phyloP scores from a whole-genome alignment of 2,797 vertebrate genomes.

The Distichodus sexfasciatus region DNA sequence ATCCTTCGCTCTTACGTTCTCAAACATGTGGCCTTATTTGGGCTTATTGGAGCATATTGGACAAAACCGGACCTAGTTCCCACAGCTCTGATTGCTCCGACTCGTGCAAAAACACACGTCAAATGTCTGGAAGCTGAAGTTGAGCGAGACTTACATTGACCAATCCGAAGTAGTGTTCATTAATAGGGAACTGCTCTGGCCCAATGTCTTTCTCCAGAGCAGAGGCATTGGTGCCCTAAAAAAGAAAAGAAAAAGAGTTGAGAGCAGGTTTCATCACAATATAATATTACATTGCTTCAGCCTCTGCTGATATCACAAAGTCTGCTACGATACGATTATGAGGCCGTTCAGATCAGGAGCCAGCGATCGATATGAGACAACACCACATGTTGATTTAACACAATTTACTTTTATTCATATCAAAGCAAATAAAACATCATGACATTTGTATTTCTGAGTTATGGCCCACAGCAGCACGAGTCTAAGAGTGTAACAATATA shows the following conservation, averaged over 20 bases:
- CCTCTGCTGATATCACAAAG: no score
- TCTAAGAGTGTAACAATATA: no score
- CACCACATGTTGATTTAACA: no score
- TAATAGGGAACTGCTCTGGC: conserved; percentile 85
- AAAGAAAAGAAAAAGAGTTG: conserved; percentile 20
- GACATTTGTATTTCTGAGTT: no score
- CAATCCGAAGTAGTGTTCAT: conserved; percentile 86
- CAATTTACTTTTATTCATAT: no score
- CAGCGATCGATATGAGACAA: no score
- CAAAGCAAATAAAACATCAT: no score
- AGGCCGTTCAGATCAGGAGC: no score
- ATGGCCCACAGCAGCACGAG: no score
- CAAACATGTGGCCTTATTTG: not conserved
- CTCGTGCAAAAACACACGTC: not conserved
- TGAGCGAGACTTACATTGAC: conserved; percentile 77
- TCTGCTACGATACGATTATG: no score
- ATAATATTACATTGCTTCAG: no score
- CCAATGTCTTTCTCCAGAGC: conserved; percentile 89
- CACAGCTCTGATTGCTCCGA: not conserved
- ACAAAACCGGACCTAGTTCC: not conserved
- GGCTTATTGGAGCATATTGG: not conserved
- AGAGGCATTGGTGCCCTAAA: conserved; percentile 86
- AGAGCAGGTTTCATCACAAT: no score
- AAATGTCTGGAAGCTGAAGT: conserved; percentile 5
- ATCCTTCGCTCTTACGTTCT: not conserved